Conservation (phyloP, 2,888 invertebrate genomes). For the Folsomia manolachei region DNA sequence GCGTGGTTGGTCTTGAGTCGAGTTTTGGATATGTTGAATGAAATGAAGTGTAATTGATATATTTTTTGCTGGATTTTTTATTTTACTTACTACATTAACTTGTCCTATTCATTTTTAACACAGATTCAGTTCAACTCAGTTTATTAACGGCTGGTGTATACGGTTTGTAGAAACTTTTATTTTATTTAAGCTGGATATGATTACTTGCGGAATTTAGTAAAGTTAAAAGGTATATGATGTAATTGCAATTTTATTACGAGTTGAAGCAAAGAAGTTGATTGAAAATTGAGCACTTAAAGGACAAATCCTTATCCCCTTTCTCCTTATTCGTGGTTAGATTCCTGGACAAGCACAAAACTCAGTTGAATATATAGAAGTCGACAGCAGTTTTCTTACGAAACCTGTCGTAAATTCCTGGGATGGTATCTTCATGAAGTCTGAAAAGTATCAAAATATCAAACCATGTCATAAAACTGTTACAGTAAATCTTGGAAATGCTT, state of each 20-base stretch:
- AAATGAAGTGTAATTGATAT: background rate
- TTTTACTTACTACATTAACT: background rate
- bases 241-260: no score
- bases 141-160: no score
- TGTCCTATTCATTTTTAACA: background rate
- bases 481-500: background rate
- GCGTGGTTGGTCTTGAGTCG: no score
- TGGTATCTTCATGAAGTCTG: background rate
- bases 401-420: background rate
- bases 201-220: no score
- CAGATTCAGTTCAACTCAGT: no score
- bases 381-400: background rate
- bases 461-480: background rate
- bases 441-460: background rate
- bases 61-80: background rate
- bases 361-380: background rate
- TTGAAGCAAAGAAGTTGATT: background rate
- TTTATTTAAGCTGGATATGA: no score
- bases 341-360: background rate
- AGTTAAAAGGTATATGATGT: no score
- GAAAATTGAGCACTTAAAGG: background rate
- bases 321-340: background rate
- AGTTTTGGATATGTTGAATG: background rate
- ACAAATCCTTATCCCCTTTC: no score
- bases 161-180: no score